Percentiles rank a stretch among this genome's conserved stretches.
phyloP scores from a whole-genome alignment of 2,888 invertebrate genomes.

The Habroteleia sp. region DNA sequence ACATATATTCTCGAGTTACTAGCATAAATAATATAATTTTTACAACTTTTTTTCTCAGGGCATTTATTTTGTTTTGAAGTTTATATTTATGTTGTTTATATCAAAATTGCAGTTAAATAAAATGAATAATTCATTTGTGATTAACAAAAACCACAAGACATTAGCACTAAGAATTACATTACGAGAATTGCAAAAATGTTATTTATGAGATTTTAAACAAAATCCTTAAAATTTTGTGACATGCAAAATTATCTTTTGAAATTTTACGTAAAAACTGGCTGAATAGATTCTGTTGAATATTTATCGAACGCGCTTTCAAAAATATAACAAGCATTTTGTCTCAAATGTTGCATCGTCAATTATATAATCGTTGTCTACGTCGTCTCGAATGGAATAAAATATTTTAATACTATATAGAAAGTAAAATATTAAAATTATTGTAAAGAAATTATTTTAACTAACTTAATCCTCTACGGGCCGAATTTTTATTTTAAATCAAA shows the following conservation, averaged over 20 bases:
- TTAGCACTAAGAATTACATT: background rate
- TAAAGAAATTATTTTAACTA: too few species aligned
- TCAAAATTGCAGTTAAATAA: background rate
- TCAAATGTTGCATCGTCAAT: slow-evolving; percentile 19
- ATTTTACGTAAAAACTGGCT: slow-evolving; percentile 20
- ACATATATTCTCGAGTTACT: too few species aligned
- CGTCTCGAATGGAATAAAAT: too few species aligned
- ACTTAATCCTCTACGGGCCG: too few species aligned
- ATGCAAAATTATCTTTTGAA: slow-evolving; percentile 6
- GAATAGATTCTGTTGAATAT: slow-evolving; percentile 15
- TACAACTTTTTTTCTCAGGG: too few species aligned
- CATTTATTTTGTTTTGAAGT: too few species aligned
- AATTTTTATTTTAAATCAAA: too few species aligned
- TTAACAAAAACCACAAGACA: background rate
- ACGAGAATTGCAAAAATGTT: background rate
- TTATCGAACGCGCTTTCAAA: slow-evolving; percentile 5
- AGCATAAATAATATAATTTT: too few species aligned
- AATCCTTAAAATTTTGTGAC: slow-evolving; percentile 6
- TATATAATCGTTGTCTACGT: slow-evolving; percentile 14
- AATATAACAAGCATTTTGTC: slow-evolving; percentile 12
- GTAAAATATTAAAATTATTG: too few species aligned
- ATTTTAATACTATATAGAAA: too few species aligned
- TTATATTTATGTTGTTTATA: too few species aligned
- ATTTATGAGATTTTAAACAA: slow-evolving; percentile 8
- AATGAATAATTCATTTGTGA: background rate